phyloP scores from a whole-genome alignment of 37 sponge, comb jelly and placozoan species.

The Agelas oroides region DNA sequence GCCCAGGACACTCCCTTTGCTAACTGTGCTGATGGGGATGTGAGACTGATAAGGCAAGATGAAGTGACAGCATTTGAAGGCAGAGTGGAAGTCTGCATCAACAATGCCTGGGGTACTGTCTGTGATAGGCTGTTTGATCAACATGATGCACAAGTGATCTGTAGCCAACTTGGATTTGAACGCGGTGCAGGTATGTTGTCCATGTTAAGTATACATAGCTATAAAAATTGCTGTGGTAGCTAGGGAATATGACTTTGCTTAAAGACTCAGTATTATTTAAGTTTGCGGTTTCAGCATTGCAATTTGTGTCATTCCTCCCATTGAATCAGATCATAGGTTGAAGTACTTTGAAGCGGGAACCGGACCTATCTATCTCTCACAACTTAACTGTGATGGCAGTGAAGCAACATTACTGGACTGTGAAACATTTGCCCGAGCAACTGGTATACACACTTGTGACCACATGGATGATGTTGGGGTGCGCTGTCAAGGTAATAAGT shows the following conservation, averaged over 20 bases:
- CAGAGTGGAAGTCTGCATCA: slow-evolving; percentile 41
- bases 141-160: slow-evolving; percentile 7
- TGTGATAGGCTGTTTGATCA: slow-evolving; percentile 12
- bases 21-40: slow-evolving; percentile 49
- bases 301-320: too few species aligned
- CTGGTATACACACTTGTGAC: slow-evolving; percentile 25
- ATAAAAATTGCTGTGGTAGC: too few species aligned
- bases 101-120: slow-evolving; percentile 40
- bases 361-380: slow-evolving; percentile 41
- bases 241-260: too few species aligned
- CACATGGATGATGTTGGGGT: slow-evolving; percentile 40
- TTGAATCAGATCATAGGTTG: too few species aligned
- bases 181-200: too few species aligned
- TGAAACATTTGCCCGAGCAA: background rate
- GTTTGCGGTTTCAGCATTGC: too few species aligned
- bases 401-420: slow-evolving; percentile 30
- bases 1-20: background rate
- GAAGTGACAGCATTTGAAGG: background rate
- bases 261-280: too few species aligned
- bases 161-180: background rate
- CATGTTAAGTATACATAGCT: too few species aligned
- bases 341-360: background rate
- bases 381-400: slow-evolving; percentile 18
- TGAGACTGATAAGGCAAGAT: slow-evolving; percentile 26
- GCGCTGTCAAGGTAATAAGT: slow-evolving; percentile 31